phyloP scores from a whole-genome alignment of 2,113 vertebrate species.

The Microcebus jonahi region DNA sequence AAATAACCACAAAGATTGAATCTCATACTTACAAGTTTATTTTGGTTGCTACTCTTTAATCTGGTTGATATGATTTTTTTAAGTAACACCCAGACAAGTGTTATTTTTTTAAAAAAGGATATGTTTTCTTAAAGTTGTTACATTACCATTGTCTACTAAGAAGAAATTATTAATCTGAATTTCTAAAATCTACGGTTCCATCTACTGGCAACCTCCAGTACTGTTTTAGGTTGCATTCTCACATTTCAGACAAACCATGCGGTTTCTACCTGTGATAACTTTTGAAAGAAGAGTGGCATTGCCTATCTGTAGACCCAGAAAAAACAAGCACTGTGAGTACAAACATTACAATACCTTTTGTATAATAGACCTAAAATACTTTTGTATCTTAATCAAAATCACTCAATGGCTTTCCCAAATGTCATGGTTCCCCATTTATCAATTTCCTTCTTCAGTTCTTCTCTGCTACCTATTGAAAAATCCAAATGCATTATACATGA shows the following conservation, averaged over 20 bases:
- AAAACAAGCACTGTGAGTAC: not conserved
- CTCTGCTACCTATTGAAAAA: not conserved
- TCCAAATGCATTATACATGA: not conserved
- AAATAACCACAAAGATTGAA: slow-evolving; percentile 33
- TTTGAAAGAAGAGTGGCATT: not conserved
- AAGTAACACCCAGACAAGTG: not conserved
- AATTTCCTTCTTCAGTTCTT: not conserved
- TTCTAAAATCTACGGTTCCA: slow-evolving; percentile 76
- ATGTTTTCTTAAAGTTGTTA: not conserved
- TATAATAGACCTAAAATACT: not conserved
- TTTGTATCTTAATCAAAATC: slow-evolving; percentile 1
- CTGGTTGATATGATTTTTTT: not conserved
- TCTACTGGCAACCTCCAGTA: slow-evolving; percentile 78
- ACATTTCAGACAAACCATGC: not conserved
- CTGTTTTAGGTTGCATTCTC: not conserved
- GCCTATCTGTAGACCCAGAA: not conserved
- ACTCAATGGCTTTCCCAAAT: not conserved
- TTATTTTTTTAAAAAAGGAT: not conserved
- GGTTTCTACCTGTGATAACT: not conserved
- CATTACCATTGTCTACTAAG: slow-evolving; percentile 20
- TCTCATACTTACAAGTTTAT: not conserved
- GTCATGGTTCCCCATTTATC: not conserved
- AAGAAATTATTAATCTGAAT: slow-evolving; percentile 55
- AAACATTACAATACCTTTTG: not conserved
- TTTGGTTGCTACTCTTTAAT: not conserved